phyloP scores from a whole-genome alignment of 2,888 invertebrate genomes.

The Dasysyrphus tricinctus region DNA sequence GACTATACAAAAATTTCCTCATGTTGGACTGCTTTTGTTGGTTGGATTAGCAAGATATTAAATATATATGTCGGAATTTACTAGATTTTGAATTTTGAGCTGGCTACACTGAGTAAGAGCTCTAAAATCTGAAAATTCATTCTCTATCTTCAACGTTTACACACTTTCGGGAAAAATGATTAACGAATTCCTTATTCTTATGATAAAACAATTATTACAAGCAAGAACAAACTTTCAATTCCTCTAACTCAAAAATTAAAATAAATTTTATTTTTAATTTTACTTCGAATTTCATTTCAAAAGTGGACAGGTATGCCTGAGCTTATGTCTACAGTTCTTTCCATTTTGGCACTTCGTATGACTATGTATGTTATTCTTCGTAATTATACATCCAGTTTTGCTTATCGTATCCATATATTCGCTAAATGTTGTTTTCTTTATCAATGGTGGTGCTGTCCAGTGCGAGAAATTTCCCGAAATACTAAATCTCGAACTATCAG shows the following conservation, averaged over 20 bases:
- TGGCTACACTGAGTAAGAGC: too few species aligned
- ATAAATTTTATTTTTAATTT: neutral
- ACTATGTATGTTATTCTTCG: conserved; percentile 81
- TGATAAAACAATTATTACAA: too few species aligned
- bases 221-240: neutral
- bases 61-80: too few species aligned
- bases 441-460: conserved; percentile 77
- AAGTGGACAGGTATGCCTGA: conserved; percentile 77
- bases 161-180: too few species aligned
- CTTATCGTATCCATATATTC: conserved; percentile 83
- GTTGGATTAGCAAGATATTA: too few species aligned
- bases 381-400: conserved; percentile 81
- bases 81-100: too few species aligned
- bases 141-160: too few species aligned
- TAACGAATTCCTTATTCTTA: too few species aligned
- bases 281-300: conserved; percentile 25
- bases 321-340: conserved; percentile 80
- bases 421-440: conserved; percentile 79
- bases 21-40: too few species aligned
- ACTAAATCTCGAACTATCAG: conserved; percentile 78
- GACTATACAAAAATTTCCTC: too few species aligned
- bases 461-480: conserved; percentile 80
- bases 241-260: neutral
- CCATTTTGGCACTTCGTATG: conserved; percentile 80
- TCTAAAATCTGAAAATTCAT: too few species aligned